Conservation (phyloP, 2,113 vertebrate genomes). For the Bufo bufo region DNA sequence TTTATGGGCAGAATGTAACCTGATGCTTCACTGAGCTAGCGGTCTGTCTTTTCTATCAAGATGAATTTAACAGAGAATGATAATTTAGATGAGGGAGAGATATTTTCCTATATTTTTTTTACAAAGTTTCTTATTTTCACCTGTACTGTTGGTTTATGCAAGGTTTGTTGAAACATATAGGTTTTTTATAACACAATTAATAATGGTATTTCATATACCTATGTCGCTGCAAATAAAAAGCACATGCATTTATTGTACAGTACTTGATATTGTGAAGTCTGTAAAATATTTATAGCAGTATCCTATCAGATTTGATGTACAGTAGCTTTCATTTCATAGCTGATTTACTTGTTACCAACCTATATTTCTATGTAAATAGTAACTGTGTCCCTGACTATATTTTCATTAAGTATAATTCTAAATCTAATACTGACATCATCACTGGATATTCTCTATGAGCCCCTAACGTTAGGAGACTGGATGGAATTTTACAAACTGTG, state of each 20-base stretch:
- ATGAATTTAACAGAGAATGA: too few species aligned
- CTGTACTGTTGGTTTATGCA: too few species aligned
- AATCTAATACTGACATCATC: neutral
- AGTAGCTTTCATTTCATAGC: neutral
- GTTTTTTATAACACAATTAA: too few species aligned
- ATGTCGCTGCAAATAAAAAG: neutral
- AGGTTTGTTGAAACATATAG: too few species aligned
- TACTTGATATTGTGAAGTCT: neutral
- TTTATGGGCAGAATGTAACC: too few species aligned
- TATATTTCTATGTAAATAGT: neutral
- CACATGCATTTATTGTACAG: neutral
- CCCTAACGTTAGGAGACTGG: neutral
- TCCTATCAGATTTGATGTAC: neutral
- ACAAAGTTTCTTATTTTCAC: too few species aligned
- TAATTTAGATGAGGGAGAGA: too few species aligned
- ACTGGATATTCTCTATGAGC: neutral
- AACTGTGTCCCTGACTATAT: neutral
- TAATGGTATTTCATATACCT: neutral
- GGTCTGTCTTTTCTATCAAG: too few species aligned
- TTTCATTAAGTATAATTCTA: neutral
- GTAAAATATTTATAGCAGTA: neutral
- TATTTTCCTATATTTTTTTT: too few species aligned
- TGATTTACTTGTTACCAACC: neutral
- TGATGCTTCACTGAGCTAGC: too few species aligned
- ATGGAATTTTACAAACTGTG: constrained; percentile 40